Evolutionary conservation across 2,113 vertebrate genomes (phyloP).

Genomic region (Tenrec ecaudatus): DNA sequence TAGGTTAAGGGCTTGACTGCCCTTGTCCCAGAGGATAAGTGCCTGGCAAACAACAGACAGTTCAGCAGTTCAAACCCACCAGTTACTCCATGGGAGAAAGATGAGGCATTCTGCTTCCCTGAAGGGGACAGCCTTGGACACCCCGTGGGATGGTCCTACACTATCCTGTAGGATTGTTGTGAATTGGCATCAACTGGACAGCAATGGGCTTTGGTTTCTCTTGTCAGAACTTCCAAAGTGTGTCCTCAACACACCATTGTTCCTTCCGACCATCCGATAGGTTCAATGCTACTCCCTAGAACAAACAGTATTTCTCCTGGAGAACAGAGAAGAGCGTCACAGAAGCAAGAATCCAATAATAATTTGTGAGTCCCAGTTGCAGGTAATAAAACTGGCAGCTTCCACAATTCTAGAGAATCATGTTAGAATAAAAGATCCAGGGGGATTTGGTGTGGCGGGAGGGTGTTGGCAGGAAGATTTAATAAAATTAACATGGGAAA

Average conservation of each 20-base stretch:
- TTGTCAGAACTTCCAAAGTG: background rate
- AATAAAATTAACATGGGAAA: constrained; percentile 12
- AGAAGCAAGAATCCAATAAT: background rate
- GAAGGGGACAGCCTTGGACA: background rate
- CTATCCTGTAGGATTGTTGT: too few species aligned
- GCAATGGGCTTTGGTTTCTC: background rate
- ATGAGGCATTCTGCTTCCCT: background rate
- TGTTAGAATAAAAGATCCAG: constrained; percentile 22
- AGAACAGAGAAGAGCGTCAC: background rate
- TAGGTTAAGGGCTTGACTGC: background rate
- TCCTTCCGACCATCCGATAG: background rate
- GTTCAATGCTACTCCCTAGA: background rate
- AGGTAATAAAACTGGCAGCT: constrained; percentile 30
- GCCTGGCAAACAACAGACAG: background rate
- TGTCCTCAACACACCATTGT: background rate
- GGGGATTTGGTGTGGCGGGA: background rate
- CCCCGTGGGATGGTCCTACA: background rate
- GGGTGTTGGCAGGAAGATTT: background rate
- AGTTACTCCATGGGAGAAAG: background rate
- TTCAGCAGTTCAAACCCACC: background rate
- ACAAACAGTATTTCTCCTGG: background rate
- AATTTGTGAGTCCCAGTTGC: background rate
- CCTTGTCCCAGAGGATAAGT: background rate
- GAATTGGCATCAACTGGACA: background rate
- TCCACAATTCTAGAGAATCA: background rate